Percentiles rank a stretch among this genome's conserved stretches.
Evolutionary conservation across 2,797 vertebrate genomes (phyloP).

Genomic region (Schizopygopsis malacanthus): DNA sequence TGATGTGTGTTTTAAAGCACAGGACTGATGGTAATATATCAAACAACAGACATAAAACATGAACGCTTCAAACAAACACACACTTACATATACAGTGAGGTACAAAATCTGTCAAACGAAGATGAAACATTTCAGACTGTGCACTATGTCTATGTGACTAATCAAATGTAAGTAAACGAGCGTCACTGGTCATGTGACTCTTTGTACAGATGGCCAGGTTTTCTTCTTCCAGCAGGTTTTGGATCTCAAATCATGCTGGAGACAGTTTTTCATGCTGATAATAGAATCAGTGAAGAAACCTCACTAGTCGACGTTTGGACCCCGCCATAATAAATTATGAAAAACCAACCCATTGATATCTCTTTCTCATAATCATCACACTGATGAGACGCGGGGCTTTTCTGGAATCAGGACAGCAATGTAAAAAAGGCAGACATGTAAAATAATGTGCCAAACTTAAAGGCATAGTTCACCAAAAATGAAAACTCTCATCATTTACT

Average conservation of each 20-base stretch:
- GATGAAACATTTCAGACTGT: background rate
- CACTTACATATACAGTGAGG: background rate
- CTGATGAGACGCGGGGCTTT: background rate
- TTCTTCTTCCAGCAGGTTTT: background rate
- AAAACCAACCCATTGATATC: background rate
- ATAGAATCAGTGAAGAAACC: background rate
- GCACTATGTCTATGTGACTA: background rate
- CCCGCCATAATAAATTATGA: background rate
- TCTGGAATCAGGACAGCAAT: background rate
- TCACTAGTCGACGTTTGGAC: background rate
- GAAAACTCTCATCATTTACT: background rate
- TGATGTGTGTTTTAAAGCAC: constrained; percentile 1
- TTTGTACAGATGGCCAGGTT: background rate
- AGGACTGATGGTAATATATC: background rate
- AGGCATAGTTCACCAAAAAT: background rate
- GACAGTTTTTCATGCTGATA: background rate
- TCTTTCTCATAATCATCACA: background rate
- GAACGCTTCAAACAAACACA: background rate
- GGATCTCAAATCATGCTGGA: constrained; percentile 5
- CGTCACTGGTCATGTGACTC: background rate
- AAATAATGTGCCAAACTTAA: constrained; percentile 21
- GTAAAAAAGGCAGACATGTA: constrained; percentile 19
- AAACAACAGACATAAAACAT: background rate
- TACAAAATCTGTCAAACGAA: background rate
- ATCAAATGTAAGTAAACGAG: background rate